Conservation (phyloP, 2,888 invertebrate species). For the Cabera pusaria region DNA sequence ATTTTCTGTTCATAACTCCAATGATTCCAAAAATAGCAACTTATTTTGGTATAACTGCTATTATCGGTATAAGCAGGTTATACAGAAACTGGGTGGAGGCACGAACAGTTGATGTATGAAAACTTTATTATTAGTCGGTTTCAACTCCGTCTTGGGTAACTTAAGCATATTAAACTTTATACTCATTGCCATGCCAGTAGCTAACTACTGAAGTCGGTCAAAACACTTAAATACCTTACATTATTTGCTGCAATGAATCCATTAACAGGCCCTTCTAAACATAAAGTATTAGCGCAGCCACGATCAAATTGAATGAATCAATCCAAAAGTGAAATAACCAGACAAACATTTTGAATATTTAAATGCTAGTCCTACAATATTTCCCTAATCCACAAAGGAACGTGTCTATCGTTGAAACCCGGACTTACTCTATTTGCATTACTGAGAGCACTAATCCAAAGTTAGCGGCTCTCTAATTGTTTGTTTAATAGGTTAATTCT, state of each 20-base stretch:
- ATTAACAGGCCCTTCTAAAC: too few relatives aligned
- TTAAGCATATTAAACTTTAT: too few relatives aligned
- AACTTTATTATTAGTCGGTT: too few relatives aligned
- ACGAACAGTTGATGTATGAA: conserved; percentile 12
- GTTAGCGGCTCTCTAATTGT: conserved; percentile 16
- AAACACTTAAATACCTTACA: too few relatives aligned
- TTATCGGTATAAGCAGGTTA: conserved; percentile 7
- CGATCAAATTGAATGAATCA: too few relatives aligned
- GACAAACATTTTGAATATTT: too few relatives aligned
- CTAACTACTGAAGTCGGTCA: too few relatives aligned
- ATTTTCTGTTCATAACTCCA: conserved; percentile 2
- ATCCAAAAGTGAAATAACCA: too few relatives aligned
- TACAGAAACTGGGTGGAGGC: conserved; percentile 9
- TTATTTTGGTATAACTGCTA: conserved; percentile 10
- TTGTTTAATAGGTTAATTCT: conserved; percentile 15
- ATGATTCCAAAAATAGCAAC: conserved; percentile 14
- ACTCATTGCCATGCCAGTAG: too few relatives aligned
- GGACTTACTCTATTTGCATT: conserved; percentile 14
- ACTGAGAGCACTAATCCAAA: conserved; percentile 17
- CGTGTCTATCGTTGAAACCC: conserved; percentile 20
- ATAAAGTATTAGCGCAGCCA: too few relatives aligned
- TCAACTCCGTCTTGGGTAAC: too few relatives aligned
- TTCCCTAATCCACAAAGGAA: conserved; percentile 21
- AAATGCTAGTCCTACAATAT: conserved; percentile 5
- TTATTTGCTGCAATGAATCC: too few relatives aligned